Percentiles rank a stretch among this genome's conserved stretches.
These are phyloP conservation scores for Rutpela maculata DNA, from an alignment of 2,888 invertebrate genomes.

Conservation along the genomic window DNA sequence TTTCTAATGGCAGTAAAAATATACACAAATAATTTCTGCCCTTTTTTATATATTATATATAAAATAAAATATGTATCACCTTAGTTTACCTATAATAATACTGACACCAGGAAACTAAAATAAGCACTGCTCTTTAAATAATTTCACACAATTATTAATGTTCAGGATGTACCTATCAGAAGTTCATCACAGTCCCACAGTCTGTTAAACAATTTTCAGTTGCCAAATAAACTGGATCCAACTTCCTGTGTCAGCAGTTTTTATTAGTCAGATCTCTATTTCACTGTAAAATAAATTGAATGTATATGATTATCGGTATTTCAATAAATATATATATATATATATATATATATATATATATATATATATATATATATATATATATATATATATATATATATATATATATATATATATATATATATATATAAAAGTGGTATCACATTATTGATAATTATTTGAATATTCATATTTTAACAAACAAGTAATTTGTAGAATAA, in stretches of 20 bases:
- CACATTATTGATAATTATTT: no score
- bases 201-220: constrained; percentile 46
- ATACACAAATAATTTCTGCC: constrained; percentile 54
- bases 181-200: constrained; percentile 53
- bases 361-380: no score
- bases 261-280: constrained; percentile 56
- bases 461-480: no score
- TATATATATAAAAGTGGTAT: no score
- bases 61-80: constrained; percentile 68
- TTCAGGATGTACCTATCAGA: constrained; percentile 36
- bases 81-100: constrained; percentile 65
- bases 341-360: no score
- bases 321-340: no score
- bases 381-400: no score
- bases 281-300: constrained; percentile 47
- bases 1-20: constrained; percentile 58
- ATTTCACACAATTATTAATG: constrained; percentile 8
- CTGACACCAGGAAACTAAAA: constrained; percentile 64
- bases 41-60: constrained; percentile 58
- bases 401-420: no score
- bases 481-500: no score
- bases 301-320: neutral
- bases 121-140: constrained; percentile 48
- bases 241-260: constrained; percentile 60
- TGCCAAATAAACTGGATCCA: constrained; percentile 51